A percentile compares a stretch with the other conserved stretches of the same genome.
These are phyloP conservation scores for Condylostylus longicornis DNA, from an alignment of 1,140 invertebrate species.

Conservation along the genomic window DNA sequence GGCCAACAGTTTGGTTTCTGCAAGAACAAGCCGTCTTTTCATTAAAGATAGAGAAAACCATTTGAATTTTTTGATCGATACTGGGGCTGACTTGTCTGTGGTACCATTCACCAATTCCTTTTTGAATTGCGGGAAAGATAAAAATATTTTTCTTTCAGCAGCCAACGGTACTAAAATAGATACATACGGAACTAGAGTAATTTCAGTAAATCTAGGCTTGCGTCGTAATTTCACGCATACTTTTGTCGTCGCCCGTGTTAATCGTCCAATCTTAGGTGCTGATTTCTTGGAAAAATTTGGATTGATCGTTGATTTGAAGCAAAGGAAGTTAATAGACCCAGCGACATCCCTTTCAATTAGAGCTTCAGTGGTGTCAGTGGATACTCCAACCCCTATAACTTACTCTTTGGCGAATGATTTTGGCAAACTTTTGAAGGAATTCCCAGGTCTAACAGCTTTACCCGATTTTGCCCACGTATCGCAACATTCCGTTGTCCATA, in stretches of 20 bases:
- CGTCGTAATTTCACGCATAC: constrained; percentile 3
- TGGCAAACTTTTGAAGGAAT: no score
- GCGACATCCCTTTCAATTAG: not conserved
- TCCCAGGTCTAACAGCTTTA: no score
- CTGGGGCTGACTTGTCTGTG: no score
- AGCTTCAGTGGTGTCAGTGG: not conserved
- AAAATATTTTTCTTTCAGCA: no score
- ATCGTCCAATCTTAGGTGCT: constrained; percentile 1
- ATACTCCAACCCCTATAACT: not conserved
- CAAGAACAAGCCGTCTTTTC: no score
- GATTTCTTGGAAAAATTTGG: constrained; percentile 5
- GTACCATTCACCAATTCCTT: no score
- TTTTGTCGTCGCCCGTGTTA: constrained; percentile 2
- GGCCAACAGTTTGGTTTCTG: no score
- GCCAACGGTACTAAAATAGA: constrained; percentile 2
- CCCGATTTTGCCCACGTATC: not conserved
- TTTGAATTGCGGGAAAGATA: no score
- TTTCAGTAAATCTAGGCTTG: not conserved
- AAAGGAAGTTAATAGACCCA: not conserved
- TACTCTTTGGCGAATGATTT: not conserved
- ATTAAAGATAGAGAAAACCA: no score
- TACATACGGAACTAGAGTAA: constrained; percentile 3
- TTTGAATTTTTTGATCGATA: no score
- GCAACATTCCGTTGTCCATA: constrained; percentile 8
- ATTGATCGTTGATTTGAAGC: constrained; percentile 1